Conservation (phyloP, 1,140 invertebrate species). For the fruit fly (Drosophila melanogaster) region Release_6_plus_ISO1_MT NT_037436.4:20713501-20714000, state of each 20-base stretch:
- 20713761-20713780: constrained; percentile 82
- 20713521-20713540: constrained; percentile 82
- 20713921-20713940: background rate
- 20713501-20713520: constrained; percentile 81
- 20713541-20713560: constrained; percentile 84
- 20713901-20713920: constrained; percentile 24
- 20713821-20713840: constrained; percentile 72
- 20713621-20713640: background rate
- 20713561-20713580: constrained; percentile 83
- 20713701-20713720: constrained; percentile 64
- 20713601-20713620: constrained; percentile 75
- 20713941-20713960: constrained; percentile 20
- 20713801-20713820: constrained; percentile 73
- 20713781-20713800: constrained; percentile 84
- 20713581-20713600: constrained; percentile 83
- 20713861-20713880: constrained; percentile 73
- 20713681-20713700: constrained; percentile 83
- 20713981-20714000: constrained; percentile 22
- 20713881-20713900: constrained; percentile 2
- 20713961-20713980: constrained; percentile 54
- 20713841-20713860: constrained; percentile 69
- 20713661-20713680: constrained; percentile 20
- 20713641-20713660: background rate
- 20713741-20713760: constrained; percentile 72
- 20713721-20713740: constrained; percentile 60